Percentiles rank a stretch among this genome's conserved stretches.
Conservation (phyloP, 2,113 vertebrate genomes). For the Rhodinocichla rosea region DNA sequence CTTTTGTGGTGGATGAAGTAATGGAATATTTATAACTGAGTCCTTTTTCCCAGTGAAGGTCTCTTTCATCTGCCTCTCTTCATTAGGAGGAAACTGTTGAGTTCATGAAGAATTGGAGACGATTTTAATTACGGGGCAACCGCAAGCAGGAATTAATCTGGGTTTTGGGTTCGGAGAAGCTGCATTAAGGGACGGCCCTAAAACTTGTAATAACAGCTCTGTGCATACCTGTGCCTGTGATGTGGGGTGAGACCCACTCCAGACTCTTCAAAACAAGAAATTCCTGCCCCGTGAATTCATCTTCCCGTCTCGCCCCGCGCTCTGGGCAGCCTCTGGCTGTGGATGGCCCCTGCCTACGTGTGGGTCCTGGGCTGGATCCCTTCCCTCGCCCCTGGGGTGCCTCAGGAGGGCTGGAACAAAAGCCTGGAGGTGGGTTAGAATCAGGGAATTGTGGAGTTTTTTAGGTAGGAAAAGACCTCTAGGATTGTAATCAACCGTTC, state of each 20-base stretch:
- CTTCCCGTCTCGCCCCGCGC: not conserved
- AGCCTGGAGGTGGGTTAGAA: not conserved
- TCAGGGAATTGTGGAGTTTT: not conserved
- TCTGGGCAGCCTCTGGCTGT: not conserved
- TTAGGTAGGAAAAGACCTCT: not conserved
- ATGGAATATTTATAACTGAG: constrained; percentile 46
- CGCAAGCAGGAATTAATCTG: constrained; percentile 29
- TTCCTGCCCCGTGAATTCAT: constrained; percentile 52
- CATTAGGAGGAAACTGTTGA: constrained; percentile 41
- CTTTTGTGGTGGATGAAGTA: constrained; percentile 43
- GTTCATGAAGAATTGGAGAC: constrained; percentile 55
- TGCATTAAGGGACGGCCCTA: not conserved
- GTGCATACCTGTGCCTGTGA: constrained; percentile 30
- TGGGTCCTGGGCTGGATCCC: not conserved
- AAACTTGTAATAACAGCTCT: constrained; percentile 52
- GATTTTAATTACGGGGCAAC: constrained; percentile 49
- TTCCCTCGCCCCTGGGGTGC: not conserved
- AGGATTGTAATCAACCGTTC: rapidly evolving
- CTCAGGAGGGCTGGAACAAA: not conserved
- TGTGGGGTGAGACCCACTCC: constrained; percentile 30
- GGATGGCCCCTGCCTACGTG: not conserved
- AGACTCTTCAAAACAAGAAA: constrained; percentile 38
- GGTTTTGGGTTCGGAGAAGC: not conserved
- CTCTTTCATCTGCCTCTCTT: constrained; percentile 58
- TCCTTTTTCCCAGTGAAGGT: constrained; percentile 56